A percentile compares a stretch with the other conserved stretches of the same genome.
These are phyloP conservation scores for Paracanthobrama guichenoti DNA, from an alignment of 2,113 vertebrate species.

Conservation along the genomic window DNA sequence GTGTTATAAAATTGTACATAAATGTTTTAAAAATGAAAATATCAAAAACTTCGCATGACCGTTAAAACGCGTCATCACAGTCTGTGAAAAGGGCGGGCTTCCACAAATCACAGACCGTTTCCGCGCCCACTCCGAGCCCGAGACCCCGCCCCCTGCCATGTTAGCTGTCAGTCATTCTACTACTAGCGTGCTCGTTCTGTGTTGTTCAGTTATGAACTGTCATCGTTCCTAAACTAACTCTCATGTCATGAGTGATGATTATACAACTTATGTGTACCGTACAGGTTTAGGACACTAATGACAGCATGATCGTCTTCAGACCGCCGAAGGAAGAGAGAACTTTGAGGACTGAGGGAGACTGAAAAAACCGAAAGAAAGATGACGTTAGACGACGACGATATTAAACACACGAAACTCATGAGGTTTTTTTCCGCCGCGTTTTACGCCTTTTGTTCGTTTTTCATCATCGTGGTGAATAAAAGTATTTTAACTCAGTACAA, in stretches of 20 bases:
- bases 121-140: background rate
- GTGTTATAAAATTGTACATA: too few relatives aligned
- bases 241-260: background rate
- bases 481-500: slow-evolving; percentile 83
- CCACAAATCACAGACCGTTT: too few relatives aligned
- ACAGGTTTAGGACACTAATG: background rate
- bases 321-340: background rate
- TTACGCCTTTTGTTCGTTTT: slow-evolving; percentile 84
- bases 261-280: background rate
- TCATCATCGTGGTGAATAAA: slow-evolving; percentile 89
- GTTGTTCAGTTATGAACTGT: background rate
- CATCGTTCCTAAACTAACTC: background rate
- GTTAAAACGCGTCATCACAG: too few relatives aligned
- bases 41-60: too few relatives aligned
- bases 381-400: background rate
- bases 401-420: background rate
- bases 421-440: slow-evolving; percentile 79
- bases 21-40: too few relatives aligned
- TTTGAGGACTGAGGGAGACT: background rate
- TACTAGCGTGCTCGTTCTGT: too few relatives aligned
- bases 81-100: too few relatives aligned
- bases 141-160: background rate
- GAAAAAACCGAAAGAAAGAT: background rate
- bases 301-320: background rate
- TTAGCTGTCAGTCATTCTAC: background rate